These are phyloP conservation scores for Salarias fasciatus DNA, from an alignment of 2,797 vertebrate species.

Conservation along the genomic window DNA sequence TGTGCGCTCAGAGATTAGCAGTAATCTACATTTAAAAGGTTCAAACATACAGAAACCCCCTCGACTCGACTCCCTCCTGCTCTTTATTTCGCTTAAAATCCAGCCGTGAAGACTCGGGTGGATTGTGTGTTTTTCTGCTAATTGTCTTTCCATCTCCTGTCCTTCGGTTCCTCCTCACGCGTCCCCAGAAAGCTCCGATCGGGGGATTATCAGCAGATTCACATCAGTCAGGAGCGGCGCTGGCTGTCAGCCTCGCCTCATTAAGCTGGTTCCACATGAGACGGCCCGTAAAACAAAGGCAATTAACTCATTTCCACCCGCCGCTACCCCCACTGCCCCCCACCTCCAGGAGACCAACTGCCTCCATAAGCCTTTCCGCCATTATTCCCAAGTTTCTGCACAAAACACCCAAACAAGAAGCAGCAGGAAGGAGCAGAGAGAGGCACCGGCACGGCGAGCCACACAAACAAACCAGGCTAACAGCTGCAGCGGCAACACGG, in stretches of 20 bases:
- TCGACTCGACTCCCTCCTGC: too few relatives aligned
- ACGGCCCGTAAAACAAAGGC: constrained; percentile 71
- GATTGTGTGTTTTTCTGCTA: constrained; percentile 39
- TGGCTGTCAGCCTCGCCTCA: constrained; percentile 77
- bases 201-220: constrained; percentile 80
- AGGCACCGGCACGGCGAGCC: too few relatives aligned
- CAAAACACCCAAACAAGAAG: constrained; percentile 27
- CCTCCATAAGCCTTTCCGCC: constrained; percentile 49
- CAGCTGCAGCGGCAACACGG: too few relatives aligned
- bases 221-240: constrained; percentile 78
- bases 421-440: too few relatives aligned
- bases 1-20: too few relatives aligned
- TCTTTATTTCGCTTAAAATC: too few relatives aligned
- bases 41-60: too few relatives aligned
- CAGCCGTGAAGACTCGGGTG: too few relatives aligned
- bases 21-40: too few relatives aligned
- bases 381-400: constrained; percentile 48
- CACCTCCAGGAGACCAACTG: constrained; percentile 47
- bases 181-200: constrained; percentile 71
- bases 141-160: constrained; percentile 56
- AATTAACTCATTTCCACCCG: constrained; percentile 68
- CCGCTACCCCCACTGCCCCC: constrained; percentile 39
- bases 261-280: constrained; percentile 79
- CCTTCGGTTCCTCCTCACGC: too few relatives aligned
- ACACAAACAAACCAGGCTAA: too few relatives aligned